Base-by-base conservation (phyloP, 2,888 invertebrate genomes). In the Tanytarsus gracilentus region DNA sequence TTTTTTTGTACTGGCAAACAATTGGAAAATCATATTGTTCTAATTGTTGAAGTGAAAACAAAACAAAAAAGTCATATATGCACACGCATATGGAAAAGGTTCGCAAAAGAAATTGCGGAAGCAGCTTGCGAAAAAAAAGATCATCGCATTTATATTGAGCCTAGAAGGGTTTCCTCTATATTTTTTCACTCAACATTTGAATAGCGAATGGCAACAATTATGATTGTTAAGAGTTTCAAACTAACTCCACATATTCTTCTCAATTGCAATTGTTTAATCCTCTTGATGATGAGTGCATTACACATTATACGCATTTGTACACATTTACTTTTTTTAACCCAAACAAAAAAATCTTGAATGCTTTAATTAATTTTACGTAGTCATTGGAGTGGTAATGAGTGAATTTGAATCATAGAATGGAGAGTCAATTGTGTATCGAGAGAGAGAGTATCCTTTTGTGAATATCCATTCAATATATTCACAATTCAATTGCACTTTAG, bases 291-390 rank as follows among this genome's bases (percentile, higher is more conserved):
- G 21, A 21, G 23, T 44, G 44, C 33, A 33, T 33, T 23, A 4
- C 14, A 8, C 30, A 30, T 30, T 30, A 25, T 26, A 49, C 49
- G 49, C 49, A 49, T 18, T 18, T 26, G 25, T n/a, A 2, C 18
- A n/a, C 40, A 40, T 40, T 40, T 16, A 14, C n/a, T 9, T 33
- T 23, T 18, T 9, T 11, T 23, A 6, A 39, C 18, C 2, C 18
- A 23, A 8, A 44, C 16, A 44, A 44, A 11, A 44, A 18, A 44
- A 44, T n/a, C 18, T 49, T 49, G 26, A 49, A 49, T 26, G 49
- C 49, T 49, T 49, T 49, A 49, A 49, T 49, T 49, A 49, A 49
- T 49, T 49, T 49, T 49, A 49, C 49, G 49, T 49, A 16, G n/a
- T 49, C 26, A 49, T 49, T 49, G 21, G 26, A 49, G n/a, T 49